phyloP scores from a whole-genome alignment of 2,888 invertebrate genomes.

The Thymelicus sylvestris region DNA sequence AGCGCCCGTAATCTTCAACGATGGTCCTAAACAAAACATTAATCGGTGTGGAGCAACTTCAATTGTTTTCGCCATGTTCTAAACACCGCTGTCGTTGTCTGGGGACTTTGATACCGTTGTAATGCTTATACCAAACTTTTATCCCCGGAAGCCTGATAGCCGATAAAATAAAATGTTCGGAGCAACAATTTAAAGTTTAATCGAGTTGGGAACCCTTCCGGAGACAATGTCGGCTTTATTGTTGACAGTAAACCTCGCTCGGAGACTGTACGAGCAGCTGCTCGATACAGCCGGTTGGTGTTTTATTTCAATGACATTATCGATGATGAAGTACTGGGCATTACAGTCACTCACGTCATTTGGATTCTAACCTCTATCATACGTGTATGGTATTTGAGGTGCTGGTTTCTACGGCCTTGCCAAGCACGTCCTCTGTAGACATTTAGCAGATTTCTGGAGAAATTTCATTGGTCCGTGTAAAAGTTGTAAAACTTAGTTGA shows the following conservation, averaged over 20 bases:
- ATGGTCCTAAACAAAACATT: not conserved
- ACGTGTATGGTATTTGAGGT: too few relatives aligned
- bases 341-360: too few relatives aligned
- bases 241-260: slow-evolving; percentile 8
- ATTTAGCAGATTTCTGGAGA: too few relatives aligned
- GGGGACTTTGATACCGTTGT: slow-evolving; percentile 10
- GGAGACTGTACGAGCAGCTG: not conserved
- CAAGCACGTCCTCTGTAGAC: too few relatives aligned
- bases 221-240: slow-evolving; percentile 30
- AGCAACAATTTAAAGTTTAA: slow-evolving; percentile 39
- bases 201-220: slow-evolving; percentile 37
- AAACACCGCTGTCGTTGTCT: slow-evolving; percentile 14
- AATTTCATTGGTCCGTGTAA: too few relatives aligned
- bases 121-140: slow-evolving; percentile 18
- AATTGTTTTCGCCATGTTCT: not conserved
- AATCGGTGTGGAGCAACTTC: too few relatives aligned
- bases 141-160: slow-evolving; percentile 17
- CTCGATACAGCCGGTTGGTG: not conserved
- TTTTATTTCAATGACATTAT: not conserved
- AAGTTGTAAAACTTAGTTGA: too few relatives aligned
- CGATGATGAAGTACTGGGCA: too few relatives aligned
- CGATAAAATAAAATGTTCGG: slow-evolving; percentile 28
- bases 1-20: too few relatives aligned
- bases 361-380: too few relatives aligned
- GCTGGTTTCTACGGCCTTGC: too few relatives aligned